Evolutionary conservation across 2,113 vertebrate species (phyloP).

Genomic region (Tiliqua scincoides): DNA sequence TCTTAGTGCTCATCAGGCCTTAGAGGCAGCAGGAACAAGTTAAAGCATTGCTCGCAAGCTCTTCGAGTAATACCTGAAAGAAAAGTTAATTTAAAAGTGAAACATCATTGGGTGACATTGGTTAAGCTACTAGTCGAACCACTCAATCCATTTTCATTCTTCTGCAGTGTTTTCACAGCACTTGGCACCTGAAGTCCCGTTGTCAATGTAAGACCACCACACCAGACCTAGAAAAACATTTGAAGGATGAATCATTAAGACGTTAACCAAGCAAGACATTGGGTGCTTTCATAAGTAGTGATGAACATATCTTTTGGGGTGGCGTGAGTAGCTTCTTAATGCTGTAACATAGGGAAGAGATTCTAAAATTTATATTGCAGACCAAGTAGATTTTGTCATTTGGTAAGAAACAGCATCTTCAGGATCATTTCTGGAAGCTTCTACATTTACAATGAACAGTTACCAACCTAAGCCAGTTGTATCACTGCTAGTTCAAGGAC

Average conservation of each 20-base stretch:
- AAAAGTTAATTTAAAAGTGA: slow-evolving; percentile 41
- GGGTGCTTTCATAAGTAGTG: background rate
- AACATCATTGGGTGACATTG: slow-evolving; percentile 77
- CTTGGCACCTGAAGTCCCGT: slow-evolving; percentile 93
- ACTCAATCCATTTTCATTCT: slow-evolving; percentile 81
- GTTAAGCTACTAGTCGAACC: slow-evolving; percentile 83
- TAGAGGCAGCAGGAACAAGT: slow-evolving; percentile 64
- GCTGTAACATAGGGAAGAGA: background rate
- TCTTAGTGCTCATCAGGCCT: slow-evolving; percentile 47
- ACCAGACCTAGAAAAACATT: slow-evolving; percentile 84
- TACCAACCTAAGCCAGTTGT: background rate
- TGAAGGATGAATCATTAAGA: background rate
- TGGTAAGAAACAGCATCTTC: background rate
- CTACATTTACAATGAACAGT: background rate
- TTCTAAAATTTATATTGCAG: background rate
- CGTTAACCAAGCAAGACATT: background rate
- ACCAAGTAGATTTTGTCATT: background rate
- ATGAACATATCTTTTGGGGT: background rate
- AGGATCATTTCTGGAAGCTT: background rate
- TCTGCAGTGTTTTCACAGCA: slow-evolving; percentile 85
- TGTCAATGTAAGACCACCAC: slow-evolving; percentile 85
- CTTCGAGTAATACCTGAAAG: slow-evolving; percentile 58
- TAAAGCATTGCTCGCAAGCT: slow-evolving; percentile 54
- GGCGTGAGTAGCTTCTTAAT: background rate
- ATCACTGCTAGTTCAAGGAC: background rate